Percentiles rank a stretch among this genome's conserved stretches.
phyloP scores from a whole-genome alignment of 2,113 vertebrate species.

The Strigops habroptila region DNA sequence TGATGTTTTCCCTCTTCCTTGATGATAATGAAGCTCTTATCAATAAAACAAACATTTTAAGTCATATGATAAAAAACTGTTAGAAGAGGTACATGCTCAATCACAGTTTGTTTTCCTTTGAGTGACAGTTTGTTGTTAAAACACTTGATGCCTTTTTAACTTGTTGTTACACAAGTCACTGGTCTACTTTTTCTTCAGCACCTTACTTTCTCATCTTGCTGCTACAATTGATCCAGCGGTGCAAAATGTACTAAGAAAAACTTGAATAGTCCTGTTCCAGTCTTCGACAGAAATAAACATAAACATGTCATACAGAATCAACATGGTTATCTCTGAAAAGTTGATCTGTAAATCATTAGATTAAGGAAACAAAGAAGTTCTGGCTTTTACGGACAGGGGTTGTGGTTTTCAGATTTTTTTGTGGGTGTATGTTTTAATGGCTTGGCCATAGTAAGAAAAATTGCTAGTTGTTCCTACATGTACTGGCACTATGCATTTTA shows the following conservation, averaged over 20 bases:
- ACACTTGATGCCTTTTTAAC: slow-evolving; percentile 59
- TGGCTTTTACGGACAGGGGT: background rate
- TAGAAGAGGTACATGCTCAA: background rate
- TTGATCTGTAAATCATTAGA: slow-evolving; percentile 68
- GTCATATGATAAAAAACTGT: background rate
- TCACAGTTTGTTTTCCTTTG: background rate
- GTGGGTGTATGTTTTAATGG: background rate
- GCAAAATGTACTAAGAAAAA: slow-evolving; percentile 64
- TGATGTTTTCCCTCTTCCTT: background rate
- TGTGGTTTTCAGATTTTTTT: background rate
- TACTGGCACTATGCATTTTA: background rate
- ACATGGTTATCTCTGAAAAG: slow-evolving; percentile 76
- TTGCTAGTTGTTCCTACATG: background rate
- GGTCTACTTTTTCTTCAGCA: slow-evolving; percentile 61
- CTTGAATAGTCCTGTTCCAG: slow-evolving; percentile 63
- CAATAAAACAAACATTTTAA: background rate
- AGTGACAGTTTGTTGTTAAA: background rate
- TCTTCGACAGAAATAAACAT: slow-evolving; percentile 74
- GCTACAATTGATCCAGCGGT: slow-evolving; percentile 74
- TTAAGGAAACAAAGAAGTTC: background rate
- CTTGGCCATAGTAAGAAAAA: background rate
- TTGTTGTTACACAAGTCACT: slow-evolving; percentile 43
- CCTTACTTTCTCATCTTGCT: slow-evolving; percentile 59
- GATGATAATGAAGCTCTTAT: background rate
- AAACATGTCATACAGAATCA: slow-evolving; percentile 75